Base-by-base conservation (phyloP, 2,888 invertebrate species). In the Spicauda simplicius region DNA sequence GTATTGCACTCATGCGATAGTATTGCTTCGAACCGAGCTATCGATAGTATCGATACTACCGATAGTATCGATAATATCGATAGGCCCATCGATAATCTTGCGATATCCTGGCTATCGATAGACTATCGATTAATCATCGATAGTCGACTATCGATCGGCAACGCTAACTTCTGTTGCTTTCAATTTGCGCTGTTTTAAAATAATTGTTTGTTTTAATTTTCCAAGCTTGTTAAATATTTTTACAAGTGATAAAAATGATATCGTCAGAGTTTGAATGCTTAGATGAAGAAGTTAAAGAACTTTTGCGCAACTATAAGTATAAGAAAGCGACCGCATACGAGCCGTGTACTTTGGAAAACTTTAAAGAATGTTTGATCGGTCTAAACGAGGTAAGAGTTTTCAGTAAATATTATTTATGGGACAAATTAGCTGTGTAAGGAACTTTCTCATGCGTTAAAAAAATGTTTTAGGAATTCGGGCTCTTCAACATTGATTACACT, bases 261-360 rank as follows among this genome's bases (percentile, higher is more conserved):
- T 59, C 65, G 14, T 20, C 70, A 20, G 80, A 80, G 62, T 80
- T 76, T 64, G 87, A 87, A 76, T 79, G 75, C 72, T 78, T 91
- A 71, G 91, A 92, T 68, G 88, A 90, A 70, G 92, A 93, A 84
- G 86, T 92, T n/a, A 86, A 80, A 75, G 92, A 93, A 77, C 84
- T 93, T 60, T 75, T 93, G 71, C 76, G 79, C 77, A 87, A 92
- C 75, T 92, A 91, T 72, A 91, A 84, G 80, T 77, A 79, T 71
- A 92, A 91, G 79, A 90, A 82, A 76, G 84, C 88, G 14, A 88
- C 91, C 12, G 72, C 76, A 3, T 91, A 88, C 66, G 92, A 91
- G 74, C 92, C 92, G 0, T 93, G 92, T 72, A 89, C 89, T 6
- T 69, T 74, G 6, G 80, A 84, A 70, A 93, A 93, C 72, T 82